Evolutionary conservation across 2,113 vertebrate species (phyloP).

Genomic region (Clarias magur): DNA sequence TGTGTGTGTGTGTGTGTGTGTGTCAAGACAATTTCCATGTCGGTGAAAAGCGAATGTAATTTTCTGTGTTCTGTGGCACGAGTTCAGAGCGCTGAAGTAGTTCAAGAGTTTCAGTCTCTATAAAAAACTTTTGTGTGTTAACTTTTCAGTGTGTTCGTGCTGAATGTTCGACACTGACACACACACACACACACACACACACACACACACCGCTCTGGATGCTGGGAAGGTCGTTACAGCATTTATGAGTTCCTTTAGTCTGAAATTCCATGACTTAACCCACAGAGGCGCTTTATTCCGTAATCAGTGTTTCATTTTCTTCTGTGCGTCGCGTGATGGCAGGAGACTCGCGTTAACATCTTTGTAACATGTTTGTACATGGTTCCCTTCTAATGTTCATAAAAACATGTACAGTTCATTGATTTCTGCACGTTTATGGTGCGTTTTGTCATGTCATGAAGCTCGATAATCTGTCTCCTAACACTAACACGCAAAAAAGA

Average conservation of each 20-base stretch:
- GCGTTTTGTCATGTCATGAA: not conserved
- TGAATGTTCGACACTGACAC: not conserved
- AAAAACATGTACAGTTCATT: not conserved
- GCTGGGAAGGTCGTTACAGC: not conserved
- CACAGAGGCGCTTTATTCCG: not conserved
- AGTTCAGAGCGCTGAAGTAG: not conserved
- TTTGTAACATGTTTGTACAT: no score
- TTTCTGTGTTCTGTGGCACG: not conserved
- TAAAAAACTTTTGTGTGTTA: not conserved
- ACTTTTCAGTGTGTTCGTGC: not conserved
- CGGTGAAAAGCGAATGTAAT: not conserved
- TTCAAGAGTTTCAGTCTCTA: not conserved
- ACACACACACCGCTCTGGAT: not conserved
- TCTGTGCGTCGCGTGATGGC: not conserved
- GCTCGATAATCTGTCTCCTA: no score
- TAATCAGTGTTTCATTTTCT: not conserved
- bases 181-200: not conserved
- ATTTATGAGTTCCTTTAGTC: conserved; percentile 1
- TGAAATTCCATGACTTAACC: not conserved
- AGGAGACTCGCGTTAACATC: not conserved
- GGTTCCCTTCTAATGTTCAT: not conserved
- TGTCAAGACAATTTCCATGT: not conserved
- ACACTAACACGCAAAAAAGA: not conserved
- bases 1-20: not conserved
- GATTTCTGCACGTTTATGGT: not conserved